phyloP scores from a whole-genome alignment of 2,113 vertebrate genomes.

The Engraulis encrasicolus region DNA sequence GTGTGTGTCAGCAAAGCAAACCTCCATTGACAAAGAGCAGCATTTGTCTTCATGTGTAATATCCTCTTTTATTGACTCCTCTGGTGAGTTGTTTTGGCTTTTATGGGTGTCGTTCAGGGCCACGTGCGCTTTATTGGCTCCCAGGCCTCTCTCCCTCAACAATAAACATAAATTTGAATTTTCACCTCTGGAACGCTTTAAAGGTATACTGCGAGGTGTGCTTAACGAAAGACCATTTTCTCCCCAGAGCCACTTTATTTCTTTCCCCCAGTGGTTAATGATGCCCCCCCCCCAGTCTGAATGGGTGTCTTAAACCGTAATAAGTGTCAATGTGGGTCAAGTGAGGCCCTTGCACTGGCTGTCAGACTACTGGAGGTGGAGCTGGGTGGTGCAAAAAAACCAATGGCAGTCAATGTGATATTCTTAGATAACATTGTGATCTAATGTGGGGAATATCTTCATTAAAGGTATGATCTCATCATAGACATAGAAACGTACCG shows the following conservation, averaged over 20 bases:
- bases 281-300: not conserved
- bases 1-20: conserved; percentile 63
- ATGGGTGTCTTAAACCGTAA: not conserved
- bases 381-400: not conserved
- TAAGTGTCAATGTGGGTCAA: not conserved
- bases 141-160: not conserved
- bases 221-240: not conserved
- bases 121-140: not conserved
- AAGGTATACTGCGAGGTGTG: not conserved
- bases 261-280: not conserved
- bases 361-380: not conserved
- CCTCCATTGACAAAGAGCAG: conserved; percentile 77
- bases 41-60: conserved; percentile 84
- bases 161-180: not conserved
- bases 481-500: not conserved
- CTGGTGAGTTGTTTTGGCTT: conserved; percentile 87
- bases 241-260: not conserved
- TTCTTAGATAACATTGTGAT: not conserved
- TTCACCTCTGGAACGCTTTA: not conserved
- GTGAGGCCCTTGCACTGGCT: not conserved
- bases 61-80: conserved; percentile 87
- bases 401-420: not conserved
- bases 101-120: conserved; percentile 75
- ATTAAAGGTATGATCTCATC: not conserved
- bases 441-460: not conserved